Base-by-base conservation (phyloP, 2,113 vertebrate genomes). In the Mixornis gularis region DNA sequence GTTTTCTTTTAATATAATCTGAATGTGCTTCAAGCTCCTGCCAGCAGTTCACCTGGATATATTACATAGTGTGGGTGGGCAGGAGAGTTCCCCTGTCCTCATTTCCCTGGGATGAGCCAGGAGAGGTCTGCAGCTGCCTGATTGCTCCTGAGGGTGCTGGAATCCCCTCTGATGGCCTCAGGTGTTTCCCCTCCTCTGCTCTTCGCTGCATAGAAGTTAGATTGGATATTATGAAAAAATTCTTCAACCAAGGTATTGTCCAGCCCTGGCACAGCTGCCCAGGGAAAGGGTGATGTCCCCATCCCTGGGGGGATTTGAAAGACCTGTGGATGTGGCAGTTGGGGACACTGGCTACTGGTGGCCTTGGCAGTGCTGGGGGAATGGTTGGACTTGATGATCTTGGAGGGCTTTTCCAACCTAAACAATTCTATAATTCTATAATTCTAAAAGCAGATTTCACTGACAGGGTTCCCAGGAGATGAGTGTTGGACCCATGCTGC, bases 341-440 rank as follows among this genome's bases (percentile, higher is more conserved):
- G 40, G n/a, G 38, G 85, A 66, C 69, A 18, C 0, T 4, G 21
- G 17, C 24, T 4, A 11, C 1, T 34, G 17, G 32, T 25, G 52
- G 32, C 19, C 18, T 29, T 80, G 85, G 16, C 44, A 65, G 44
- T 65, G 68, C 44, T 55, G 56, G 34, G 14, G 17, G 34, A 55
- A 55, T n/a, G n/a, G 44, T 29, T 80, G 32, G 16, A 17, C 38
- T 40, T 3, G 6, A 3, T 27, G 32, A 20, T 21, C 13, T 52
- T 18, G 5, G 44, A 25, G 9, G 24, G 29, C 4, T 68, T 68
- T 59, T 46, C n/a, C 44, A 66, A 4, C 27, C 52, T 30, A 6
- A 74, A 10, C 4, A 14, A 8, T 59, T 30, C 38, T 7, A 13
- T 3, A 36, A 6, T n/a, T 52, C 5, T 20, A 0, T 60, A 44